Percentiles rank a stretch among this genome's conserved stretches.
Evolutionary conservation across 2,888 invertebrate genomes (phyloP).

Genomic region (Leptinotarsa peninsularis): DNA sequence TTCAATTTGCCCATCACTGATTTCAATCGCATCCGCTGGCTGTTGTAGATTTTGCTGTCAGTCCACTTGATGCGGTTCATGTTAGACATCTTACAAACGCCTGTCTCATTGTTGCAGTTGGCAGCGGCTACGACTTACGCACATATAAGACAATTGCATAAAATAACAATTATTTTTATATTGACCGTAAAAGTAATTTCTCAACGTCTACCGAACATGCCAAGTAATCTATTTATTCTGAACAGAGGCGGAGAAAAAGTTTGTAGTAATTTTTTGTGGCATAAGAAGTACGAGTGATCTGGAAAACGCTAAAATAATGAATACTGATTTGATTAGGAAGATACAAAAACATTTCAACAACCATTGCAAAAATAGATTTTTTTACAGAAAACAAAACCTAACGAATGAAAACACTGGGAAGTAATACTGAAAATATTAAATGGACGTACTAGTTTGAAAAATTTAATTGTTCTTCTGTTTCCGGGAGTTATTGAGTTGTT

Average conservation of each 20-base stretch:
- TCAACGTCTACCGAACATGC: conserved; percentile 49
- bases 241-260: conserved; percentile 23
- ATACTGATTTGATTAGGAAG: no score
- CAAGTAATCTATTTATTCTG: conserved; percentile 48
- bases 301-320: no score
- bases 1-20: conserved; percentile 26
- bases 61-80: conserved; percentile 30
- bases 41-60: conserved; percentile 23
- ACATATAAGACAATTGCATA: conserved; percentile 40
- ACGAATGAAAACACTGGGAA: no score
- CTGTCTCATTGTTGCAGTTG: conserved; percentile 88
- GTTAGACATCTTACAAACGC: conserved; percentile 76
- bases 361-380: no score
- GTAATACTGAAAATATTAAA: no score
- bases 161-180: conserved; percentile 50
- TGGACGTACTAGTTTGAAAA: no score
- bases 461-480: no score
- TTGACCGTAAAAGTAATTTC: conserved; percentile 49
- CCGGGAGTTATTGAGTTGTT: no score
- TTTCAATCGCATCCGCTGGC: conserved; percentile 25
- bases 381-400: no score
- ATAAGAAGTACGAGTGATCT: no score
- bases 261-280: background rate
- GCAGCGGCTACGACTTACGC: conserved; percentile 77
- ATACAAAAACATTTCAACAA: no score